Evolutionary conservation across 2,888 invertebrate species (phyloP).

Genomic region (Zygothrica quintamaculata): DNA sequence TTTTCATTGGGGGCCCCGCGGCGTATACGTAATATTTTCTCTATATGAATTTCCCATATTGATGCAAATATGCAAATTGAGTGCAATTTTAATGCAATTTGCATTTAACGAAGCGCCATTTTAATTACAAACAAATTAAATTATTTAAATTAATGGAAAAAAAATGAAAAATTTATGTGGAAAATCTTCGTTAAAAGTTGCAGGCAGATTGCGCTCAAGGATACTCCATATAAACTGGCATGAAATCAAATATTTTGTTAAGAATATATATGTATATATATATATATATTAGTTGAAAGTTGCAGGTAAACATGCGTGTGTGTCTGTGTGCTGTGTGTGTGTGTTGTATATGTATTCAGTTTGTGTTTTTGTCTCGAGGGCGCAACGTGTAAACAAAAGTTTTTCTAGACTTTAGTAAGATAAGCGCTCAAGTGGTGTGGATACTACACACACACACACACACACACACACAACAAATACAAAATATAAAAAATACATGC

Average conservation of each 20-base stretch:
- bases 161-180: constrained; percentile 11
- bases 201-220: constrained; percentile 1
- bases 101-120: constrained; percentile 35
- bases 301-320: constrained; percentile 28
- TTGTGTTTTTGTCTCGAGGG: constrained; percentile 65
- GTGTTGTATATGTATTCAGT: constrained; percentile 22
- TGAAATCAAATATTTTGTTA: constrained; percentile 9
- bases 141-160: too few relatives aligned
- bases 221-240: constrained; percentile 14
- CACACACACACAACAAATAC: constrained; percentile 5
- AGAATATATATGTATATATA: constrained; percentile 24
- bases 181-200: constrained; percentile 10
- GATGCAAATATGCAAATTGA: constrained; percentile 59
- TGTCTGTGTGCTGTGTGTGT: constrained; percentile 21
- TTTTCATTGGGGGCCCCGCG: constrained; percentile 40
- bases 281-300: constrained; percentile 23
- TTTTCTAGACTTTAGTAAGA: constrained; percentile 68
- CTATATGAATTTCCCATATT: constrained; percentile 21
- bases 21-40: constrained; percentile 61
- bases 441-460: not conserved
- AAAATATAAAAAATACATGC: constrained; percentile 1
- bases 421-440: constrained; percentile 54
- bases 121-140: constrained; percentile 58
- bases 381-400: constrained; percentile 75
- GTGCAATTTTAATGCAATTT: constrained; percentile 65